These are phyloP conservation scores for Etia nguti DNA, from an alignment of 2,113 vertebrate species.

Conservation along the genomic window DNA sequence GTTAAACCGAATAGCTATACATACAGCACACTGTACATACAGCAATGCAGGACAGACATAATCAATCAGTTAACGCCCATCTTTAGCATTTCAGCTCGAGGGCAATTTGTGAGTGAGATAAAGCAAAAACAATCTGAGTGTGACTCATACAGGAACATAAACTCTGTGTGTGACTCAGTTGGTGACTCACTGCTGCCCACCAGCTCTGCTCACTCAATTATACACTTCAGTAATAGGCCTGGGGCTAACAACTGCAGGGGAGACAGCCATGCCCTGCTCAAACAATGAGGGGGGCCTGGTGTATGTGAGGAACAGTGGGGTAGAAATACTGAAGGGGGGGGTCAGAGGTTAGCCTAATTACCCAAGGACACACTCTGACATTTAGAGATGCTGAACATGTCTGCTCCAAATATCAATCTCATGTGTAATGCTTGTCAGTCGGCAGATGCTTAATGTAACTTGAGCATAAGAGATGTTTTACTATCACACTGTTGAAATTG, in stretches of 20 bases:
- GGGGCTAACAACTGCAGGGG: conserved; percentile 45
- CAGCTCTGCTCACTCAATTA: conserved; percentile 51
- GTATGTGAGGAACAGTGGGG: conserved; percentile 3
- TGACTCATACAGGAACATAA: conserved; percentile 76
- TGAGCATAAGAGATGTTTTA: background rate
- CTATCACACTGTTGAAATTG: background rate
- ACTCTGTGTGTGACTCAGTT: conserved; percentile 67
- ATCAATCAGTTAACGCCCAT: conserved; percentile 25
- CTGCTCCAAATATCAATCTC: background rate
- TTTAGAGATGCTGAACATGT: conserved; percentile 35
- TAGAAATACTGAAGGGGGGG: background rate
- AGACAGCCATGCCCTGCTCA: conserved; percentile 48
- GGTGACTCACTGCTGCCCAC: conserved; percentile 76
- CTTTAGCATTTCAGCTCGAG: background rate
- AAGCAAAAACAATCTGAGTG: conserved; percentile 70
- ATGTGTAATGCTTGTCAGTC: background rate
- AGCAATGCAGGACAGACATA: background rate
- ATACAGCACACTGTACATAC: background rate
- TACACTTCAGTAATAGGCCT: conserved; percentile 39
- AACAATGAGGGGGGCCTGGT: conserved; percentile 31
- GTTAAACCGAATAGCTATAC: background rate
- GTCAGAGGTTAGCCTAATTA: conserved; percentile 36
- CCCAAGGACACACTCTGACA: conserved; percentile 45
- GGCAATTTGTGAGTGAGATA: conserved; percentile 64
- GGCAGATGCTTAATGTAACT: background rate